Evolutionary conservation across 2,797 vertebrate genomes (phyloP).

Genomic region (Sebastes kiyomatsui): DNA sequence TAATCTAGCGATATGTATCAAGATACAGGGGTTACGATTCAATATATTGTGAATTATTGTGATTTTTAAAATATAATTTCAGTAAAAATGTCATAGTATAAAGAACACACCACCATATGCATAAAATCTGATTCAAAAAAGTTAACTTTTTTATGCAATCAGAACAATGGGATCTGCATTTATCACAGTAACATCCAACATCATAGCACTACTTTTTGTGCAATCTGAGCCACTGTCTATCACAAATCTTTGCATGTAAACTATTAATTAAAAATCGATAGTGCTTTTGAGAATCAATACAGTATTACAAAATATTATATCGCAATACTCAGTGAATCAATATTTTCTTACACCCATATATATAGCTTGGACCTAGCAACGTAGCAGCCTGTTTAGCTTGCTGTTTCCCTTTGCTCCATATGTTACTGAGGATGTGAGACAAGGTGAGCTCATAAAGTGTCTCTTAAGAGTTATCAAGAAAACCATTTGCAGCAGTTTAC

Average conservation of each 20-base stretch:
- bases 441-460: neutral
- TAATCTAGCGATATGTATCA: neutral
- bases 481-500: neutral
- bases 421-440: neutral
- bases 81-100: neutral
- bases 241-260: neutral
- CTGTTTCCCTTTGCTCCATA: neutral
- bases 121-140: neutral
- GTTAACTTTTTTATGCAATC: neutral
- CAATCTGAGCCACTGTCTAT: neutral
- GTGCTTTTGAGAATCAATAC: neutral
- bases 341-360: neutral
- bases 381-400: neutral
- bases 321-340: accelerated
- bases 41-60: neutral
- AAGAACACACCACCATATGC: neutral
- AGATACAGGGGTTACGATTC: neutral
- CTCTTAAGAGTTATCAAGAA: neutral
- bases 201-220: neutral
- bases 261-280: neutral
- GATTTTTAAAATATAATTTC: neutral
- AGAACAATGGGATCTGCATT: neutral
- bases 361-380: neutral
- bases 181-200: neutral
- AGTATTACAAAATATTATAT: neutral